These are phyloP conservation scores for Phyllopteryx taeniolatus DNA, from an alignment of 2,113 vertebrate genomes.

Conservation along the genomic window DNA sequence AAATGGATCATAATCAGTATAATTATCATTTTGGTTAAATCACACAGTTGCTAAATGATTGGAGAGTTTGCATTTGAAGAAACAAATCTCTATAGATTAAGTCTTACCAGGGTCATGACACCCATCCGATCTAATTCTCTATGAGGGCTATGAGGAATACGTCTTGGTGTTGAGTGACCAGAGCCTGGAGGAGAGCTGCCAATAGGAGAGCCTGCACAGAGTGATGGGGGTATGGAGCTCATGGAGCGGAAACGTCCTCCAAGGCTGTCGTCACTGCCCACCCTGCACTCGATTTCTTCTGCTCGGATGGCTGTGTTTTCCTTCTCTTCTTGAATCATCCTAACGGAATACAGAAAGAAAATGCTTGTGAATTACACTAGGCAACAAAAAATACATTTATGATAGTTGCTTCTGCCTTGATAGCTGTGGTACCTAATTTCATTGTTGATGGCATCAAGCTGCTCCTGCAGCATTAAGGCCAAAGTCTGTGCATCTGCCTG, in stretches of 20 bases:
- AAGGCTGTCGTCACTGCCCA: constrained; percentile 84
- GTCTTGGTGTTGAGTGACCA: constrained; percentile 85
- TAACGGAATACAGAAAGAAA: constrained; percentile 36
- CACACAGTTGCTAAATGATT: background rate
- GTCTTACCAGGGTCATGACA: constrained; percentile 89
- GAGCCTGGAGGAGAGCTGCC: constrained; percentile 87
- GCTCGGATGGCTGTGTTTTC: constrained; percentile 89
- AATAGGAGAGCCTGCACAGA: constrained; percentile 71
- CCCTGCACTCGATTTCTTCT: constrained; percentile 90
- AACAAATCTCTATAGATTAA: background rate
- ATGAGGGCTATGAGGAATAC: constrained; percentile 84
- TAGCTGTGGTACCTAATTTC: constrained; percentile 83
- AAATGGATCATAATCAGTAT: too few species aligned
- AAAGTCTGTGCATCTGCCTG: constrained; percentile 96
- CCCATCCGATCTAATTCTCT: constrained; percentile 90
- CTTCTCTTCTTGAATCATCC: constrained; percentile 97
- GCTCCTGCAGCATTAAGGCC: constrained; percentile 96
- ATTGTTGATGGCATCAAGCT: constrained; percentile 97
- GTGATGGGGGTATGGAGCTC: constrained; percentile 78
- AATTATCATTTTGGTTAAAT: background rate
- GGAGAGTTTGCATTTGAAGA: background rate
- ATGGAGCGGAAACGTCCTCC: constrained; percentile 81
- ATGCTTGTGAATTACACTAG: background rate
- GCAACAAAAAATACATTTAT: background rate
- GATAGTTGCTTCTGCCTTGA: background rate